A percentile compares a stretch with the other conserved stretches of the same genome.
These are phyloP conservation scores for Ceratoteleas bidentatus DNA, from an alignment of 1,140 invertebrate genomes.

Conservation along the genomic window DNA sequence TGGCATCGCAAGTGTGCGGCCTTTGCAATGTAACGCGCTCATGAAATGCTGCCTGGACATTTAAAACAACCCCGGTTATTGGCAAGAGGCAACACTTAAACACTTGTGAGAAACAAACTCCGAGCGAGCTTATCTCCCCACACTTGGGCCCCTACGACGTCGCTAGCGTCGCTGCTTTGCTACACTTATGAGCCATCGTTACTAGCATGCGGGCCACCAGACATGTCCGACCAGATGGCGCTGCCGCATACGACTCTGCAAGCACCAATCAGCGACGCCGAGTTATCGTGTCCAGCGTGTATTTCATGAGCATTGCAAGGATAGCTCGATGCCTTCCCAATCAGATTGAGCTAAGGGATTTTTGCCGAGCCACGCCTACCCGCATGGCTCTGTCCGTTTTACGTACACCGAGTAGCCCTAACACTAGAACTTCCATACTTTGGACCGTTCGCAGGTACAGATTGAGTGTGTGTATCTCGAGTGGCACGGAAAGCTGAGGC, in stretches of 20 bases:
- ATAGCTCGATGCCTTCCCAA: constrained; percentile 69
- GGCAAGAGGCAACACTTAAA: constrained; percentile 21
- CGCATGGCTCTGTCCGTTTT: constrained; percentile 12
- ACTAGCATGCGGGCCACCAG: constrained; percentile 1
- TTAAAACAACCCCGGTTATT: constrained; percentile 53
- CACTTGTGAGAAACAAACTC: constrained; percentile 8
- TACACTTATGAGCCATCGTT: background rate
- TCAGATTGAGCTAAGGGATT: constrained; percentile 65
- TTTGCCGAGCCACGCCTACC: no score
- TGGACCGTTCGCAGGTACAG: constrained; percentile 80
- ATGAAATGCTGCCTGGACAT: constrained; percentile 67
- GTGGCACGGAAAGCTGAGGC: constrained; percentile 79
- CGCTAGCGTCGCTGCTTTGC: background rate
- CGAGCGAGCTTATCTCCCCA: background rate
- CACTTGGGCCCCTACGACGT: constrained; percentile 1
- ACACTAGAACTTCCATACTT: constrained; percentile 79
- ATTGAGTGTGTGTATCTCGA: constrained; percentile 80
- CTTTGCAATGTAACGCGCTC: constrained; percentile 70
- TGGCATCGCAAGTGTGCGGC: constrained; percentile 66
- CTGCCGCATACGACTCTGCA: constrained; percentile 10
- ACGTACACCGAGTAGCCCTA: constrained; percentile 69
- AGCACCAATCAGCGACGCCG: constrained; percentile 17
- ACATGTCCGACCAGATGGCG: constrained; percentile 15
- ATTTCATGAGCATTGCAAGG: constrained; percentile 74
- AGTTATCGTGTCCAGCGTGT: constrained; percentile 52